Evolutionary conservation across 2,888 invertebrate species (phyloP), one percentile per base, ranked within the genome.

Genomic region (Epinotia demarniana): DNA sequence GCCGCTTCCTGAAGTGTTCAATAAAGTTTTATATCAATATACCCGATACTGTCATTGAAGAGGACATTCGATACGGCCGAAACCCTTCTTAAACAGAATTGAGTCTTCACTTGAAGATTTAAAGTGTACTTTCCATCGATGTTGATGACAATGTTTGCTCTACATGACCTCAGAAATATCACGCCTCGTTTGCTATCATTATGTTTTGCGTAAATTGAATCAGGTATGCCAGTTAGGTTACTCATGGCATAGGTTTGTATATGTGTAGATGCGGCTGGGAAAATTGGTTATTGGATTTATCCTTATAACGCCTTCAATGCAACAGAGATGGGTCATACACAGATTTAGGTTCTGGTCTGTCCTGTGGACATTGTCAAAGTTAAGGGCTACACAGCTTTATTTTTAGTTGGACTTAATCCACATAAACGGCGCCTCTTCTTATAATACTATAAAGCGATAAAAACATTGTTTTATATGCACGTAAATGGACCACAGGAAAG

Each of bases 151-250:
- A 70, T 70, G 66, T 75, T 75, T 60, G 71, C 64, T 53, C 55
- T 72, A 57, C 43, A 13, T 66, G 72, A 75, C 75, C 75, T 75
- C 57, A 75, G 72, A 62, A 67, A 75, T 66, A 67, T 75, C 60
- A 72, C 75, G 61, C 75, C 71, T 72, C 75, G 67, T 75, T 72
- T 67, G 62, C 33, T 55, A 39, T 75, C 66, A 62, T 67, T 67
- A 75, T 67, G 71, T 67, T 72, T 67, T 62, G 39, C 64, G 71
- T 67, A 72, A 75, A 72, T 75, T 75, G 66, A 75, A 72, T 67
- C 60, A 67, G 72, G 75, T 70, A 75, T 71, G 70, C 61, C 58
- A 66, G 62, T 63, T 43, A 19, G 53, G 57, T 60, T 66, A 55
- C n/a, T 62, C 71, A 60, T 60, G 70, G 16, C 39, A 33, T 62